Conservation (phyloP, 64 coral and sea anemone genomes). For the Stichodactyla mertensii region DNA sequence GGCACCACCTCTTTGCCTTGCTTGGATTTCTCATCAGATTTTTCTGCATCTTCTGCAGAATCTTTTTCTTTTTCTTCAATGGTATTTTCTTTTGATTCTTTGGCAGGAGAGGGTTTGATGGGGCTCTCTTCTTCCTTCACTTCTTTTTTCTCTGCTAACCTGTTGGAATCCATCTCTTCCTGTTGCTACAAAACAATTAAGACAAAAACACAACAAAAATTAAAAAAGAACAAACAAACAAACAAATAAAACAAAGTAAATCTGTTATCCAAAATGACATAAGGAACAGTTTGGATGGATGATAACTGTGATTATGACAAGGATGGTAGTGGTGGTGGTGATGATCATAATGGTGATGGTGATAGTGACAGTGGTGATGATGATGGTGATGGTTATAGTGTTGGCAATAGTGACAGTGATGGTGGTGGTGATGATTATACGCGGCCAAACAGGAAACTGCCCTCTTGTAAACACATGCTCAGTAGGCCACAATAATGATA, state of each 20-base stretch:
- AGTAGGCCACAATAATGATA: too few relatives aligned
- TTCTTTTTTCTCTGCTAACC: slow-evolving; percentile 79
- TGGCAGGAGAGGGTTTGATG: slow-evolving; percentile 34
- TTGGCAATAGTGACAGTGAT: too few relatives aligned
- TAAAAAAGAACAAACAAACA: too few relatives aligned
- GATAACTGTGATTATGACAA: too few relatives aligned
- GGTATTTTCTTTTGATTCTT: slow-evolving; percentile 68
- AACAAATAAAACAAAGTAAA: too few relatives aligned
- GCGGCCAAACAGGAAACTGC: too few relatives aligned
- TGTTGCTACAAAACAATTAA: slow-evolving; percentile 1
- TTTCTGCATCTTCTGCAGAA: slow-evolving; percentile 61
- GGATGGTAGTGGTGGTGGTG: not conserved
- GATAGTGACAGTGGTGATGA: too few relatives aligned
- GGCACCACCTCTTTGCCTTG: slow-evolving; percentile 21
- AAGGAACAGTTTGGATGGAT: too few relatives aligned
- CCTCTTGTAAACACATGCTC: too few relatives aligned
- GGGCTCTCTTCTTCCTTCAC: slow-evolving; percentile 68
- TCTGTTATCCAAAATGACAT: too few relatives aligned
- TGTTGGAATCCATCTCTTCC: slow-evolving; percentile 73
- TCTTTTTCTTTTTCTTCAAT: slow-evolving; percentile 77
- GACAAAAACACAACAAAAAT: not conserved
- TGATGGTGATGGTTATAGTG: too few relatives aligned
- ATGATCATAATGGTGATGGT: not conserved
- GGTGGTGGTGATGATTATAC: too few relatives aligned
- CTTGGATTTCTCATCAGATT: slow-evolving; percentile 28